A percentile compares a stretch with the other conserved stretches of the same genome.
Conservation (phyloP, 2,113 vertebrate genomes). For the Camarhynchus parvulus region DNA sequence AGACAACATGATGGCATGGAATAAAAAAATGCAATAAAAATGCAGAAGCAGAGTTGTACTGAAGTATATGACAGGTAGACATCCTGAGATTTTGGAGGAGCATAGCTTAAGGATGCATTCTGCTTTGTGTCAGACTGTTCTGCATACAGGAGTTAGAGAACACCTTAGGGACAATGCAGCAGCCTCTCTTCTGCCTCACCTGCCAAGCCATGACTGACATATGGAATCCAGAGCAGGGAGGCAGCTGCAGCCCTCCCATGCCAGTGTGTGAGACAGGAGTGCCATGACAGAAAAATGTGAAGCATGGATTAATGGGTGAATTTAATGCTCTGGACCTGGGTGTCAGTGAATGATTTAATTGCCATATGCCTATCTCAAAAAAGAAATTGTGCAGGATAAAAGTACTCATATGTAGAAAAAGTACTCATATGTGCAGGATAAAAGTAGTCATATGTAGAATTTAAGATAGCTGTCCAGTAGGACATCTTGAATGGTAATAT, state of each 20-base stretch:
- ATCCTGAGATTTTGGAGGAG: background rate
- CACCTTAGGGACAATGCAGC: background rate
- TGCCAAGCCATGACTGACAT: background rate
- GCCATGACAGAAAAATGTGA: background rate
- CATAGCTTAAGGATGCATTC: background rate
- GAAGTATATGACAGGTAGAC: background rate
- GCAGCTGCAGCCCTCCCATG: background rate
- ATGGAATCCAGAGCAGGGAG: background rate
- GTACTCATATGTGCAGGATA: background rate
- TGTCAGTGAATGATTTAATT: background rate
- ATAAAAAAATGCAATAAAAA: background rate
- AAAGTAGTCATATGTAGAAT: background rate
- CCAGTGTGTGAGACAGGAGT: background rate
- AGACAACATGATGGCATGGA: background rate
- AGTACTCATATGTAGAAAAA: background rate
- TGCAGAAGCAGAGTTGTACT: background rate
- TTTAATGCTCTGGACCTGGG: background rate
- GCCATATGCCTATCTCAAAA: background rate
- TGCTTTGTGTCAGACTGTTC: background rate
- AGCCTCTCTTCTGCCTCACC: background rate
- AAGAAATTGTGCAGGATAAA: background rate
- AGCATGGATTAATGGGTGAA: background rate
- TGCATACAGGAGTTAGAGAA: rapidly evolving
- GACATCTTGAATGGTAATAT: background rate
- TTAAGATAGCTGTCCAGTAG: background rate